Base-by-base conservation (phyloP, 2,797 vertebrate genomes). In the Erethizon dorsatum region DNA sequence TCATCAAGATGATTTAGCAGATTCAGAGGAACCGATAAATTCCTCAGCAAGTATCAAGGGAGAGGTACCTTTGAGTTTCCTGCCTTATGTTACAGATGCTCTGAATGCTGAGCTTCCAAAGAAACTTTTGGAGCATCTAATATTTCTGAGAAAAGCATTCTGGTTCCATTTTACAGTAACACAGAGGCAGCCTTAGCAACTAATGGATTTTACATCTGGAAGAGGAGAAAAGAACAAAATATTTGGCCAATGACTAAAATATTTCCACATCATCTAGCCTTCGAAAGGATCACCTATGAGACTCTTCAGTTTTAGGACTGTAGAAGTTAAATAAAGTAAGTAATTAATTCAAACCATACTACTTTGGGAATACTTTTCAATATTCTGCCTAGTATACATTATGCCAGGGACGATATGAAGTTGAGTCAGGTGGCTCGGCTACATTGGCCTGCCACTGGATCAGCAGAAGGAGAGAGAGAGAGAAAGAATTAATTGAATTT, bases 301-400 rank as follows among this genome's bases (percentile, higher is more conserved):
- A 97, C 95, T 92, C 3, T 13, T 83, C 20, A 41, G 0, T 96
- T 97, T 96, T 97, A 97, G 91, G 91, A 67, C 73, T 22, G 0
- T 65, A 56, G 37, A 95, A 91, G 88, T 94, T 78, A 95, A 97
- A 97, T 75, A 91, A 97, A 93, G 91, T 97, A 95, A 91, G 94
- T 97, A 97, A 98, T 98, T 98, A 97, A 98, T 96, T 97, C 95
- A 97, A 96, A 95, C 87, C 93, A 71, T 83, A 91, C 77, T 96
- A 96, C 95, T 83, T 91, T 92, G 97, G 97, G 97, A 97, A 98
- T 97, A 93, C 92, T 97, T 98, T 96, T 96, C 94, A 37, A 82
- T 97, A 77, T 96, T 97, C 84, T 97, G 75, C 80, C 56, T 84
- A 52, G 28, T 80, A 75, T 89, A 87, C 96, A 26, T 96, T 97